These are phyloP conservation scores for Neodon shergylaensis DNA, from an alignment of 2,113 vertebrate genomes.

Conservation along the genomic window DNA sequence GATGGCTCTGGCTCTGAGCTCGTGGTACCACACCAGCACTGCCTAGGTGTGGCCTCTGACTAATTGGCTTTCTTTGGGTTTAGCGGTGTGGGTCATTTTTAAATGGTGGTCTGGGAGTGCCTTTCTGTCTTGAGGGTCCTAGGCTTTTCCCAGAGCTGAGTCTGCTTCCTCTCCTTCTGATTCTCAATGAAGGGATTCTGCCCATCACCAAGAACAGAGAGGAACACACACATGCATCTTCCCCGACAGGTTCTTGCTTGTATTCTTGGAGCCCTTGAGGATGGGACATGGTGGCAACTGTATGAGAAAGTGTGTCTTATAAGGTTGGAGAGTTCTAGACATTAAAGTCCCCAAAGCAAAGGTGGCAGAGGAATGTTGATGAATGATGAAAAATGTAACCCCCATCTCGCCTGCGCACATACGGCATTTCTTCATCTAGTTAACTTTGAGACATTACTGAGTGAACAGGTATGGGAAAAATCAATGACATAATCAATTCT, in stretches of 20 bases:
- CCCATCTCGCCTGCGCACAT: accelerated
- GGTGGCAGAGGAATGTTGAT: background rate
- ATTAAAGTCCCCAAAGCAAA: background rate
- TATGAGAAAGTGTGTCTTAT: background rate
- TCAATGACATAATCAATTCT: background rate
- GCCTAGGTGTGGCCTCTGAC: background rate
- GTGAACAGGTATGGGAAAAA: background rate
- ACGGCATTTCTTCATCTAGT: background rate
- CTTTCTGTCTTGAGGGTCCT: background rate
- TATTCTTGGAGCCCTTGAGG: background rate
- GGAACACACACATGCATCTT: background rate
- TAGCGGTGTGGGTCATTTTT: background rate
- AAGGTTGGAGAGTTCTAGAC: background rate
- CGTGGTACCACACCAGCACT: accelerated
- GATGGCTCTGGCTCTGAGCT: background rate
- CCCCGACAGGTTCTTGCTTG: accelerated
- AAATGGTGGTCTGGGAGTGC: background rate
- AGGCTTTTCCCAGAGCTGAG: background rate
- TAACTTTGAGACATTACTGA: no score
- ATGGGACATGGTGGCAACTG: background rate
- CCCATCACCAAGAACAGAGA: background rate
- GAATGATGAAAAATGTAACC: accelerated
- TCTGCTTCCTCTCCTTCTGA: background rate
- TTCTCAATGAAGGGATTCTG: accelerated
- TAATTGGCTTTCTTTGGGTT: background rate